These are phyloP conservation scores for Papilio machaon DNA, from an alignment of 1,140 invertebrate genomes.

Conservation along the genomic window DNA sequence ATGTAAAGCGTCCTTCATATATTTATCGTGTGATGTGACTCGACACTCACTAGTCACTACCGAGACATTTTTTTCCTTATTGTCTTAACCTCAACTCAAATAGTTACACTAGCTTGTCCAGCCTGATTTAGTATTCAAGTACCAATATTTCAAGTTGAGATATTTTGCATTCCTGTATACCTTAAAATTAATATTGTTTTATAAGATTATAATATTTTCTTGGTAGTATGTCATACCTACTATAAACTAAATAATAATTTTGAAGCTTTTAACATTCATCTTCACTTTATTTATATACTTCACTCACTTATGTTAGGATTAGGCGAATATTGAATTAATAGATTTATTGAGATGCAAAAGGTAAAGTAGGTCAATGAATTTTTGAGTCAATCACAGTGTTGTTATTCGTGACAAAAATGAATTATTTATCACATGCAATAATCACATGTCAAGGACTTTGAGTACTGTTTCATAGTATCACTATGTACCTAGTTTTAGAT, in stretches of 20 bases:
- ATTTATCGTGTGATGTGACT: not conserved
- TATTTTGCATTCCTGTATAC: too few relatives aligned
- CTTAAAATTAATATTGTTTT: too few relatives aligned
- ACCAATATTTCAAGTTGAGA: too few relatives aligned
- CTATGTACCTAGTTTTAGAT: not conserved
- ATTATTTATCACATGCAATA: constrained; percentile 27
- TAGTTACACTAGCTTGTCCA: not conserved
- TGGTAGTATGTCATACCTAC: too few relatives aligned
- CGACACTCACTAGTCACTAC: not conserved
- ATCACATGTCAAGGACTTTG: constrained; percentile 21
- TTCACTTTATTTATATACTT: too few relatives aligned
- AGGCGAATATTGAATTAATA: not conserved
- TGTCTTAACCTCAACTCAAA: not conserved
- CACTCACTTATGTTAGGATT: too few relatives aligned
- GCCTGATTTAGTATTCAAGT: too few relatives aligned
- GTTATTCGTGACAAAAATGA: constrained; percentile 4
- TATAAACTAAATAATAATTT: too few relatives aligned
- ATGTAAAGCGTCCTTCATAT: not conserved
- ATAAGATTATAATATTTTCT: too few relatives aligned
- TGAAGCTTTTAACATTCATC: too few relatives aligned
- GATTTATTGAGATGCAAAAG: not conserved
- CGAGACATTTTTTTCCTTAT: not conserved
- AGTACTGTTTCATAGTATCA: not conserved
- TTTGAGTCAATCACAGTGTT: not conserved
- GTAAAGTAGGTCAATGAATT: constrained; percentile 6